Base-by-base conservation (phyloP, 2,888 invertebrate genomes). In the Nowickia ferox region DNA sequence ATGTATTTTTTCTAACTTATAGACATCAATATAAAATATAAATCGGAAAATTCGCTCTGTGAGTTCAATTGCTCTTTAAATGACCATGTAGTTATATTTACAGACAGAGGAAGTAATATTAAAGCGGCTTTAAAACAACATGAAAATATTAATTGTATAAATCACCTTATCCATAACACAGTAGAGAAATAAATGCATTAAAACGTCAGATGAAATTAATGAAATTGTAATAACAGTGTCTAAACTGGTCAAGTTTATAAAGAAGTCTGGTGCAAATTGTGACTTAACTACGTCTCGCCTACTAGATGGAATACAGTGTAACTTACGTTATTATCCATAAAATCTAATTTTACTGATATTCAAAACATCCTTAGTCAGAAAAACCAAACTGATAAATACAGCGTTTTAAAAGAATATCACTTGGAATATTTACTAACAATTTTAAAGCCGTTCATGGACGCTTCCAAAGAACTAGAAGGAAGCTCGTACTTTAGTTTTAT, bases 41-140 rank as follows among this genome's bases (percentile, higher is more conserved):
- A 46, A 46, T 46, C 13, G 46, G 19, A 40, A 63, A 63, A 53
- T 53, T 53, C 17, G 46, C 11, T 46, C 46, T 46, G 46, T 66
- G 76, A 76, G 30, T 76, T 76, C 46, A 65, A 57, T 57, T 76
- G 65, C 55, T 76, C 55, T 40, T 65, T 65, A 42, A 59, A 84
- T 74, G 74, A 84, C 44, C 8, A 19, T 59, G 68, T 48, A 68
- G 72, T 84, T 61, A 55, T 84, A 10, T 77, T 84, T 30, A 78
- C 72, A 17, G 74, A 78, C 55, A 77, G 72, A 78, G 77, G 77
- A 78, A 61, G 53, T 11, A 74, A 84, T 59, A 78, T 78, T 15
- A 55, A 76, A 66, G 65, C 65, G 10, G 76, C 55, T 57, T 66
- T 77, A 66, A 61, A 46, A 51, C 59, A 61, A 59, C 48, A 57